Evolutionary conservation across 2,113 vertebrate genomes (phyloP), one percentile per base, ranked within the genome.

Genomic region (Perognathus longimembris): DNA sequence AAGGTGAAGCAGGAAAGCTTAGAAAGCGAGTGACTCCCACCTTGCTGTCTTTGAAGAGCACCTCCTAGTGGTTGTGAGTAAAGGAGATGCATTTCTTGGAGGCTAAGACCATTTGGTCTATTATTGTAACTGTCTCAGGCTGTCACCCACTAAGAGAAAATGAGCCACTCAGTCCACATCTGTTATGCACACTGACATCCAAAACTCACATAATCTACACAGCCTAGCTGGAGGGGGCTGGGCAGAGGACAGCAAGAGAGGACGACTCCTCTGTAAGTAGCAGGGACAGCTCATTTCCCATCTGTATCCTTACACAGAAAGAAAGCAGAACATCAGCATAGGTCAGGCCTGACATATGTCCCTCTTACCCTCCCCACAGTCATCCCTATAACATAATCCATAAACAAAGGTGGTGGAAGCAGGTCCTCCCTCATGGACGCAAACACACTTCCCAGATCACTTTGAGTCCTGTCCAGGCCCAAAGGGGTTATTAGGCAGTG

Each of bases 201-300:
- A 42, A 24, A 2, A 30, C 40, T 71, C 24, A 50, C 50, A 76
- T 32, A 9, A 5, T 66, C 32, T 30, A 1, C 71, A 77, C 6
- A 71, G 42, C 7, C 28, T 71, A 45, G 45, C 28, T 64, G 22
- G 40, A 64, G 73, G 15, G 28, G 42, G 30, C 75, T 38, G 26
- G n/a, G 28, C 57, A n/a, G n/a, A n/a, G n/a, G n/a, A 32, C 38
- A 64, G 8, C 21, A 59, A 40, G 63, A 32, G 7, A 24, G 3
- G 22, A 1, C 11, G 36, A 63, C 5, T 40, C n/a, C 36, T 61
- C 30, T 14, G 1, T 66, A 17, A 40, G 40, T 59, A 84, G 21
- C 1, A 2, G 2, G 3, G 0, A 9, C 0, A 34, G 54, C 42
- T 8, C 32, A 71, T 30, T 42, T 61, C n/a, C 69, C 34, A 45